These are phyloP conservation scores for Alviniconcha marisindica DNA, from an alignment of 1,140 invertebrate species.

Conservation along the genomic window DNA sequence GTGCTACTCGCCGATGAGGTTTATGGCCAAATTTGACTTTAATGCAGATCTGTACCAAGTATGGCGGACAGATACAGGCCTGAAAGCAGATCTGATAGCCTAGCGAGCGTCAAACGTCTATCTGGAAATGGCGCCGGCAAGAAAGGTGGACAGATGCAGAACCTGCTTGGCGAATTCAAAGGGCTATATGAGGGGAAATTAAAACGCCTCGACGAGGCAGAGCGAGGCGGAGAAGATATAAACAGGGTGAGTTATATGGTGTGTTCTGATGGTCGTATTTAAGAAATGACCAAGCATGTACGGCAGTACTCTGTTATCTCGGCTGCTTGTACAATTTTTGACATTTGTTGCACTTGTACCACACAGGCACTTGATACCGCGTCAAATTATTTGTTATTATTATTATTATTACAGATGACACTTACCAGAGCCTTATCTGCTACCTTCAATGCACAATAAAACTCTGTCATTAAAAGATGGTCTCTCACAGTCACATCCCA, in stretches of 20 bases:
- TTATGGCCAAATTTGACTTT: background rate
- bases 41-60: background rate
- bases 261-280: no score
- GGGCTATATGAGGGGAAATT: conserved; percentile 69
- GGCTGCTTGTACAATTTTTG: no score
- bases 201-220: conserved; percentile 67
- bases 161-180: conserved; percentile 69
- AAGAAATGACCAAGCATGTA: no score
- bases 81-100: conserved; percentile 8
- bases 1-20: background rate
- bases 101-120: background rate
- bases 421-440: no score
- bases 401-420: no score
- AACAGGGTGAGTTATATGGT: conserved; percentile 61
- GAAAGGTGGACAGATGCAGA: conserved; percentile 65
- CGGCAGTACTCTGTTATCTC: no score
- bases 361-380: no score
- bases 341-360: no score
- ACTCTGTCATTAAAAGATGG: no score
- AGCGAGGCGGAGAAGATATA: conserved; percentile 66
- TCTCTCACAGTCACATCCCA: no score
- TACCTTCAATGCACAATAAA: no score
- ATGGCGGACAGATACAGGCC: background rate
- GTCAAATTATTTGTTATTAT: no score
- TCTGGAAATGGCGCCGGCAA: background rate